Percentiles rank a stretch among this genome's conserved stretches.
Evolutionary conservation across 2,888 invertebrate genomes (phyloP).

Genomic region (Oeneis ivallda): DNA sequence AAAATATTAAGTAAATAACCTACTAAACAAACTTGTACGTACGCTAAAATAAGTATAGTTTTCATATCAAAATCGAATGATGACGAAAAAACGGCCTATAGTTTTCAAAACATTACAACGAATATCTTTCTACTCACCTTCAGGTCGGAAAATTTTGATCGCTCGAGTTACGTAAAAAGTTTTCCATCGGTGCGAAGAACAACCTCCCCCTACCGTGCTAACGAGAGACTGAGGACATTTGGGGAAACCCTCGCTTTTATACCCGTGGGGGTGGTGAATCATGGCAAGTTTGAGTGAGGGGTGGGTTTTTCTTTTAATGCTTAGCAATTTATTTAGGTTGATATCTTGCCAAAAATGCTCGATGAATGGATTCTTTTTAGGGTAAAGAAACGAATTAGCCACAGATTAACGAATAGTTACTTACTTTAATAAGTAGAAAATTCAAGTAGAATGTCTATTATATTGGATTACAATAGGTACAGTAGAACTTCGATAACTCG

Average conservation of each 20-base stretch:
- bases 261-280: slow-evolving; percentile 47
- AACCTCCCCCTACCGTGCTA: slow-evolving; percentile 38
- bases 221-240: slow-evolving; percentile 46
- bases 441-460: background rate
- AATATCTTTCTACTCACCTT: slow-evolving; percentile 49
- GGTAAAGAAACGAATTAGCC: slow-evolving; percentile 16
- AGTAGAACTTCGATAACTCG: too few relatives aligned
- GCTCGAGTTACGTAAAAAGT: slow-evolving; percentile 68
- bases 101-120: background rate
- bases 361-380: slow-evolving; percentile 17
- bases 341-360: slow-evolving; percentile 25
- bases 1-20: too few relatives aligned
- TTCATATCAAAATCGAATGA: background rate
- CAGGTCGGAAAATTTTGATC: slow-evolving; percentile 63
- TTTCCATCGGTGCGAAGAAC: slow-evolving; percentile 47
- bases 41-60: background rate
- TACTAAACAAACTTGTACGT: too few relatives aligned
- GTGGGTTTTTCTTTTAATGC: slow-evolving; percentile 34
- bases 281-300: slow-evolving; percentile 33
- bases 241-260: slow-evolving; percentile 65
- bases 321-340: slow-evolving; percentile 20
- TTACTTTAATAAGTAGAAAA: slow-evolving; percentile 1
- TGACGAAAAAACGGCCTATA: background rate
- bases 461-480: background rate
- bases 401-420: slow-evolving; percentile 2